Percentiles rank a stretch among this genome's conserved stretches.
Conservation (phyloP, 30 jellyfish, hydroid and myxozoan genomes). For the Pelagia noctiluca region DNA sequence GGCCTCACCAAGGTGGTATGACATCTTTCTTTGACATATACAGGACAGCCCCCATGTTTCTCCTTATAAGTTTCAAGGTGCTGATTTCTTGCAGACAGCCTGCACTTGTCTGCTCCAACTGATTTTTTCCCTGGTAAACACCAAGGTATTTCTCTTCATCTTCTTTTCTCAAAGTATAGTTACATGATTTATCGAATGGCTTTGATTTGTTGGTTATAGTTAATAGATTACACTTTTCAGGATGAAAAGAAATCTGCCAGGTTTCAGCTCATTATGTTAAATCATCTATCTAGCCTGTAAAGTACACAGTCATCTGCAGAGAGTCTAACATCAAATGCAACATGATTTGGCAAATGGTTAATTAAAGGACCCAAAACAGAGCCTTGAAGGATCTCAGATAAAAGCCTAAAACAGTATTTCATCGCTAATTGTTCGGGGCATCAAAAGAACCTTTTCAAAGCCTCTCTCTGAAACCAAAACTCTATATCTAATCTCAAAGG, state of each 20-base stretch:
- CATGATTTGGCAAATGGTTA: constrained; percentile 47
- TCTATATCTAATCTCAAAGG: too few relatives aligned
- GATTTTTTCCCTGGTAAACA: neutral
- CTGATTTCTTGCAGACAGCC: constrained; percentile 29
- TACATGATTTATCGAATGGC: constrained; percentile 46
- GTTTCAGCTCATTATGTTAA: constrained; percentile 35
- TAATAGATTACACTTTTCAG: constrained; percentile 20
- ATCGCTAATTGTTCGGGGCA: too few relatives aligned
- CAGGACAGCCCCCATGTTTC: constrained; percentile 48
- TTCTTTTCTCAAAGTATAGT: neutral
- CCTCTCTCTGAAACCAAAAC: too few relatives aligned
- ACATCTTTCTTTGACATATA: constrained; percentile 21
- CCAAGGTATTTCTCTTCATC: constrained; percentile 37
- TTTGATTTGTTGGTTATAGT: constrained; percentile 14
- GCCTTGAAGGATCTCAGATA: constrained; percentile 60
- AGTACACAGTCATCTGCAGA: constrained; percentile 26
- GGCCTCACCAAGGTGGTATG: constrained; percentile 49
- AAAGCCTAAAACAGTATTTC: too few relatives aligned
- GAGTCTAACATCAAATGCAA: constrained; percentile 23
- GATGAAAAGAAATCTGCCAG: constrained; percentile 36
- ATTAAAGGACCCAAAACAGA: constrained; percentile 48
- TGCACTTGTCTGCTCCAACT: constrained; percentile 54
- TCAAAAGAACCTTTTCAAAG: too few relatives aligned
- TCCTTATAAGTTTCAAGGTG: constrained; percentile 45
- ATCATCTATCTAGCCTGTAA: constrained; percentile 13